phyloP scores from a whole-genome alignment of 2,888 invertebrate genomes.

The Chrysodeixis includens region DNA sequence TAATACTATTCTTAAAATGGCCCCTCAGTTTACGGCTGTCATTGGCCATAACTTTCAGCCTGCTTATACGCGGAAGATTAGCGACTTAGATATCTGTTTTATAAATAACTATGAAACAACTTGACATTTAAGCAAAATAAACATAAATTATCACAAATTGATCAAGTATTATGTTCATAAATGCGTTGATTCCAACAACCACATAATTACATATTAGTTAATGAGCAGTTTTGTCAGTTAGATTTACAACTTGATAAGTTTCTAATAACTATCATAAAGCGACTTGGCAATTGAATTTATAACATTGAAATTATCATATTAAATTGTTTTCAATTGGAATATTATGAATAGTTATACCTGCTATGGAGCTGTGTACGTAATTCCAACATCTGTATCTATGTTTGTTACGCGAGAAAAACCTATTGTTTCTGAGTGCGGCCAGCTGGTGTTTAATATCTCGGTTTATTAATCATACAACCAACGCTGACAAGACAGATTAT shows the following conservation, averaged over 20 bases:
- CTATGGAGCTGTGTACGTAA: constrained; percentile 26
- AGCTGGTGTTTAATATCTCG: constrained; percentile 65
- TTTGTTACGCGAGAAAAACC: constrained; percentile 47
- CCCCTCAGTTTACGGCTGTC: constrained; percentile 61
- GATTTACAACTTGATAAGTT: constrained; percentile 46
- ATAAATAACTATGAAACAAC: constrained; percentile 45
- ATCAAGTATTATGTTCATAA: constrained; percentile 53
- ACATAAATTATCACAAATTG: constrained; percentile 62
- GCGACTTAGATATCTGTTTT: constrained; percentile 33
- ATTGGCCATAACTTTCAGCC: constrained; percentile 60
- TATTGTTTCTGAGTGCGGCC: constrained; percentile 54
- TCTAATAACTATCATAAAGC: constrained; percentile 36
- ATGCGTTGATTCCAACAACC: constrained; percentile 51
- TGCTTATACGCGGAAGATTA: constrained; percentile 51
- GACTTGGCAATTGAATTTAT: constrained; percentile 35
- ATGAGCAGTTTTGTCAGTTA: constrained; percentile 54
- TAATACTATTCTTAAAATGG: constrained; percentile 62
- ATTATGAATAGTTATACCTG: constrained; percentile 27
- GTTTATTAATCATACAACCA: constrained; percentile 76
- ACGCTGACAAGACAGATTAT: constrained; percentile 79
- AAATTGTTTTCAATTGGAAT: constrained; percentile 39
- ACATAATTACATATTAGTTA: constrained; percentile 57
- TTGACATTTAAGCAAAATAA: constrained; percentile 55
- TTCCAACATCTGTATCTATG: constrained; percentile 25
- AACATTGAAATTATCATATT: constrained; percentile 34